Evolutionary conservation across 1,140 invertebrate species (phyloP), one percentile per base, ranked within the genome.

Genomic region (Procambarus clarkii): DNA sequence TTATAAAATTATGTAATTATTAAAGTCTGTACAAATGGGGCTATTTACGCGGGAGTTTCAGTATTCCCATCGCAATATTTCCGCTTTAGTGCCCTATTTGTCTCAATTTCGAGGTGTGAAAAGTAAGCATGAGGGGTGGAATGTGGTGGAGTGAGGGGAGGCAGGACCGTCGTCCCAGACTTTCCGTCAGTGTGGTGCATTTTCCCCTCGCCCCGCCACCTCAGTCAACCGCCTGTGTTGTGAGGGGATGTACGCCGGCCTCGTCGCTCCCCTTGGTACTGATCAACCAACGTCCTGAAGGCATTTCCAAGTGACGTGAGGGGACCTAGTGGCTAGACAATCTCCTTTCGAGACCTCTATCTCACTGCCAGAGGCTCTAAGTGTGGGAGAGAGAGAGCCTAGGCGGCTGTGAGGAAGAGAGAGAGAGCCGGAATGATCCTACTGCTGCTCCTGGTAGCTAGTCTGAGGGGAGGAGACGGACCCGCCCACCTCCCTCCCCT

Each of bases 41-140:
- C 80, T 82, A 34, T 82, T 82, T 82, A 82, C 50, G 34, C 50
- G 58, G 15, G 34, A 54, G 50, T 8, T 15, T 82, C 7, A 60
- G 54, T 48, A 82, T 48, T 54, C 80, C 34, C 50, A 64, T 58
- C 1, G 54, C 54, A 18, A 50, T 50, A 11, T n/a, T 69, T 54
- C 48, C 80, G 50, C 50, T 82, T 83, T 83, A 83, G 45, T 83
- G 58, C 81, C 81, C 34, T 69, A 83, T 69, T 83, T 83, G 58
- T 83, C 81, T 83, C 81, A 83, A 69, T 83, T 83, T 83, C 58
- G 60, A 83, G 81, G 81, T 83, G 81, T 83, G 81, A 83, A 83
- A 83, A 83, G 69, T 83, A 83, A 69, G 81, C 50, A 69, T 83
- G 81, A 83, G 81, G 81, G 50, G 60, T 69, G 60, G 81, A 83